phyloP scores from a whole-genome alignment of 2,113 vertebrate genomes.

The Sinocyclocheilus rhinocerous region DNA sequence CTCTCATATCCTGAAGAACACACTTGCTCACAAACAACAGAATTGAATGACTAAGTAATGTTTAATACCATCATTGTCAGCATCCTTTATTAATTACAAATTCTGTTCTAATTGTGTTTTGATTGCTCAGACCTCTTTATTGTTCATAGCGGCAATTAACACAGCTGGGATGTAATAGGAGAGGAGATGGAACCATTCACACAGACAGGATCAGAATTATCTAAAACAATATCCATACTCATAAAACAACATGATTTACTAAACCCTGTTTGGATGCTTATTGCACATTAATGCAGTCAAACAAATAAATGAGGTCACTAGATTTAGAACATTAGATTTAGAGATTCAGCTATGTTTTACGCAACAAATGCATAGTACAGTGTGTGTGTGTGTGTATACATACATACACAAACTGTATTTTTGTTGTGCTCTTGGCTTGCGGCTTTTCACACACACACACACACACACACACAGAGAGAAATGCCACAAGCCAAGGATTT shows the following conservation, averaged over 20 bases:
- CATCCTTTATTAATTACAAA: conserved; percentile 17
- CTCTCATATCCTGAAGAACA: conserved; percentile 63
- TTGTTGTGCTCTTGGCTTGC: not conserved
- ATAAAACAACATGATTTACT: not conserved
- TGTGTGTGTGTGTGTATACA: not conserved
- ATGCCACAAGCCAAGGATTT: not conserved
- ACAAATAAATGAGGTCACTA: not conserved
- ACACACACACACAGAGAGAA: no score
- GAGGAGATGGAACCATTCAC: not conserved
- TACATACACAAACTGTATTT: no score
- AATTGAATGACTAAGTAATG: not conserved
- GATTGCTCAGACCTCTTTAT: not conserved
- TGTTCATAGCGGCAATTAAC: conserved; percentile 5
- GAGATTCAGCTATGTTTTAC: not conserved
- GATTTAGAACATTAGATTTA: not conserved
- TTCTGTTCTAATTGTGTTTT: conserved; percentile 8
- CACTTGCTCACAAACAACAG: not conserved
- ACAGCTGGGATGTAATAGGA: not conserved
- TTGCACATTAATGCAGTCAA: conserved; percentile 3
- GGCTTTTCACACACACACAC: not conserved
- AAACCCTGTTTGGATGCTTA: not conserved
- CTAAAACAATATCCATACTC: not conserved
- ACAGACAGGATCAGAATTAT: not conserved
- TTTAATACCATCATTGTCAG: conserved; percentile 13
- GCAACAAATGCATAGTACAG: not conserved